Conservation (phyloP, 1,140 invertebrate species). For the Harpegnathos saltator region DNA sequence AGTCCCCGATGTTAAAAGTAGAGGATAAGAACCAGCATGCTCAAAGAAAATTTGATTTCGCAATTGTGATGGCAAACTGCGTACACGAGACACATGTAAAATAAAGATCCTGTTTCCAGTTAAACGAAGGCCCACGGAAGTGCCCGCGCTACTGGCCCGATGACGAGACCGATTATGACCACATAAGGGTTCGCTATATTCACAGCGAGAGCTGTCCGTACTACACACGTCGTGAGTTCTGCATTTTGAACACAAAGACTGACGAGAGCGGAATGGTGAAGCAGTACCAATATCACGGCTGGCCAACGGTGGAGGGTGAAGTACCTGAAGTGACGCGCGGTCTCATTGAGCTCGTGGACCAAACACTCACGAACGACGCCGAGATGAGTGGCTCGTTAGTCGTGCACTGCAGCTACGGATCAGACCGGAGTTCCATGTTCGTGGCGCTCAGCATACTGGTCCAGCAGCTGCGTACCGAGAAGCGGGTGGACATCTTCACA, state of each 20-base stretch:
- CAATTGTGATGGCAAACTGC: neutral
- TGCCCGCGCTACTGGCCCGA: slow-evolving; percentile 97
- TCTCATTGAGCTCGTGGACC: slow-evolving; percentile 92
- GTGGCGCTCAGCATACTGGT: slow-evolving; percentile 94
- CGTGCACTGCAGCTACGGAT: slow-evolving; percentile 94
- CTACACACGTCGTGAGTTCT: slow-evolving; percentile 93
- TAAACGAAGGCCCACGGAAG: slow-evolving; percentile 90
- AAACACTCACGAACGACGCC: slow-evolving; percentile 87
- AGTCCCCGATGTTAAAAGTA: slow-evolving; percentile 50
- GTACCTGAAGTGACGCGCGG: slow-evolving; percentile 94
- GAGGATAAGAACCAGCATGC: slow-evolving; percentile 1
- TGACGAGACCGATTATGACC: slow-evolving; percentile 92
- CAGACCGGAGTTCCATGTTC: slow-evolving; percentile 95
- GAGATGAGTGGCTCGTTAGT: slow-evolving; percentile 89
- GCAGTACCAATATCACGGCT: slow-evolving; percentile 95
- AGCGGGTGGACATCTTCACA: slow-evolving; percentile 94
- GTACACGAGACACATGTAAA: neutral
- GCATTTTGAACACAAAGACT: slow-evolving; percentile 91
- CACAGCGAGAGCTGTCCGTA: slow-evolving; percentile 95
- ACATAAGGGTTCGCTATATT: slow-evolving; percentile 94
- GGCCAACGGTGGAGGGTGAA: slow-evolving; percentile 94
- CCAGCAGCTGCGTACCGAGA: slow-evolving; percentile 92
- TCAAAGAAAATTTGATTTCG: neutral
- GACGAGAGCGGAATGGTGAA: slow-evolving; percentile 91
- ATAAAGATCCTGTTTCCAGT: slow-evolving; percentile 81